phyloP scores from a whole-genome alignment of 2,797 vertebrate species.

The Labroides dimidiatus region DNA sequence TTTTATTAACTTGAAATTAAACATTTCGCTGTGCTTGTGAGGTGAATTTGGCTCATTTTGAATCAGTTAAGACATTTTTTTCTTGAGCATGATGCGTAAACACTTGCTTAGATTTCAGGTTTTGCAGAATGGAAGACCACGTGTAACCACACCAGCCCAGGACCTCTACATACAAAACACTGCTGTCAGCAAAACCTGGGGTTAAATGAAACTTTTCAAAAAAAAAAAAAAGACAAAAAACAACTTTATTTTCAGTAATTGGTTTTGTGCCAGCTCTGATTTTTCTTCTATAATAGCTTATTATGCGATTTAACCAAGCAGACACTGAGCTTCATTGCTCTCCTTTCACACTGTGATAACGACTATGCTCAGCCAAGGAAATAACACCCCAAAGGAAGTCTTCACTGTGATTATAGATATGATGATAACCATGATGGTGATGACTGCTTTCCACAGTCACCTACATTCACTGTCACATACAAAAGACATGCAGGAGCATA shows the following conservation, averaged over 20 bases:
- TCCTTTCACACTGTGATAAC: conserved; percentile 24
- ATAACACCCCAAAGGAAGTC: conserved; percentile 37
- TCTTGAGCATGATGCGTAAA: too few species aligned
- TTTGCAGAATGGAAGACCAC: too few species aligned
- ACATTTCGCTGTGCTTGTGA: too few species aligned
- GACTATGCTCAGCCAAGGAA: conserved; percentile 32
- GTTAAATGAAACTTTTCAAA: conserved; percentile 10
- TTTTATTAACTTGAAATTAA: too few species aligned
- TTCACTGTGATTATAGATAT: conserved; percentile 45
- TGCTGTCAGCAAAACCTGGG: background rate
- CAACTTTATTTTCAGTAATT: conserved; percentile 15
- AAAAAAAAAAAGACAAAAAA: background rate
- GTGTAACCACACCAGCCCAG: too few species aligned
- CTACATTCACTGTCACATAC: conserved; percentile 33
- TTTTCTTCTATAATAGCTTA: conserved; percentile 18
- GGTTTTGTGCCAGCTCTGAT: background rate
- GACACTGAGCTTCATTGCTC: conserved; percentile 15
- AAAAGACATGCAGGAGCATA: conserved; percentile 25
- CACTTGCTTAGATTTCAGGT: too few species aligned
- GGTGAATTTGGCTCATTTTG: too few species aligned
- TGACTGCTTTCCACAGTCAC: conserved; percentile 45
- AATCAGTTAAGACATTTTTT: too few species aligned
- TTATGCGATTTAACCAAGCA: conserved; percentile 46
- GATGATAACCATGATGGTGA: conserved; percentile 18
- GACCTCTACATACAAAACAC: too few species aligned